Percentiles rank a stretch among this genome's conserved stretches.
These are phyloP conservation scores for Ctenopoma kingsleyae DNA, from an alignment of 2,797 vertebrate genomes.

Conservation along the genomic window DNA sequence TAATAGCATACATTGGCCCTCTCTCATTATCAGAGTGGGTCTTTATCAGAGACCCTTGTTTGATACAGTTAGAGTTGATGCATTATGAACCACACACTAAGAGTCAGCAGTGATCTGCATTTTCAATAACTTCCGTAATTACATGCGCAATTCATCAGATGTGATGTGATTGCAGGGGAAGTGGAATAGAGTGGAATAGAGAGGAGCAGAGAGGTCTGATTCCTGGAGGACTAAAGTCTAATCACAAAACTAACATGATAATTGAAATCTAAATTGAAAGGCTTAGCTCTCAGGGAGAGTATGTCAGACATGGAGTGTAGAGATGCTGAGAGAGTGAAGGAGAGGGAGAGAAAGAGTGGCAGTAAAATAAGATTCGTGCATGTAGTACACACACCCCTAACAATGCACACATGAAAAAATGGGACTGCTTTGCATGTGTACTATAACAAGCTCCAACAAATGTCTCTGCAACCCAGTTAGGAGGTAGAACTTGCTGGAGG, in stretches of 20 bases:
- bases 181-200: constrained; percentile 81
- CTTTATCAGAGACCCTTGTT: constrained; percentile 83
- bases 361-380: constrained; percentile 39
- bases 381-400: constrained; percentile 26
- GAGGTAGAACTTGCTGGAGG: background rate
- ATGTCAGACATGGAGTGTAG: constrained; percentile 71
- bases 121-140: constrained; percentile 91
- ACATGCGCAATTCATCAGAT: constrained; percentile 90
- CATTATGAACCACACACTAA: constrained; percentile 82
- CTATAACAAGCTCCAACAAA: constrained; percentile 14
- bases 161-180: constrained; percentile 89
- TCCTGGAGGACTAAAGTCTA: constrained; percentile 88
- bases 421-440: background rate
- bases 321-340: constrained; percentile 49
- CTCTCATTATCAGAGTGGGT: constrained; percentile 81
- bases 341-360: constrained; percentile 33
- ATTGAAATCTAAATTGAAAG: constrained; percentile 90
- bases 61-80: constrained; percentile 84
- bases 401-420: constrained; percentile 20
- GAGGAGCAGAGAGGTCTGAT: constrained; percentile 85
- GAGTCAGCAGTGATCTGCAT: constrained; percentile 89
- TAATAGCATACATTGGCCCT: constrained; percentile 79
- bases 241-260: constrained; percentile 90
- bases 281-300: constrained; percentile 80
- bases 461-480: constrained; percentile 5